Evolutionary conservation across 2,797 vertebrate species (phyloP).

Genomic region (Acipenser transmontanus): DNA sequence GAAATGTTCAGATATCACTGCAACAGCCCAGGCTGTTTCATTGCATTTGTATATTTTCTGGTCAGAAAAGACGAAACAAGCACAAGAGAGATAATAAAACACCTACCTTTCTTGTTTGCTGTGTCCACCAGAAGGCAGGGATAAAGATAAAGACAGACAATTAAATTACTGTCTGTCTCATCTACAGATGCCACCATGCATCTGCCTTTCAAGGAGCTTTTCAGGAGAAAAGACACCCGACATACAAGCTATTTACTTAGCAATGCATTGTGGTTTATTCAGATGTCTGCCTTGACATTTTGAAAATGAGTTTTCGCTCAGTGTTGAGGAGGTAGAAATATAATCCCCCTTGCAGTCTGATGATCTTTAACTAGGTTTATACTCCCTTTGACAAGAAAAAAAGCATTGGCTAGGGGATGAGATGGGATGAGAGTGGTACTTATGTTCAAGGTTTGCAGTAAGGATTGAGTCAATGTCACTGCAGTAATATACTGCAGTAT

Average conservation of each 20-base stretch:
- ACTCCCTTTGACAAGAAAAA: neutral
- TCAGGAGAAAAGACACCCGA: conserved; percentile 22
- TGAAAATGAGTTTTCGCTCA: conserved; percentile 21
- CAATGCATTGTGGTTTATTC: conserved; percentile 7
- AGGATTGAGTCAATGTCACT: neutral
- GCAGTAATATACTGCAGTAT: conserved; percentile 1
- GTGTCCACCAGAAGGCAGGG: conserved; percentile 66
- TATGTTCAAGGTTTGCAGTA: neutral
- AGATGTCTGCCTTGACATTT: conserved; percentile 25
- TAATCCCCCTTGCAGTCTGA: conserved; percentile 16
- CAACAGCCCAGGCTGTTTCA: too few species aligned
- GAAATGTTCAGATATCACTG: too few species aligned
- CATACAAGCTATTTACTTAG: conserved; percentile 18
- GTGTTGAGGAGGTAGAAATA: conserved; percentile 9
- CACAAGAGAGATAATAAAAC: conserved; percentile 1
- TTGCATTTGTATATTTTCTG: too few species aligned
- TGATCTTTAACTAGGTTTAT: conserved; percentile 17
- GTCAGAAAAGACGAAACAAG: too few species aligned
- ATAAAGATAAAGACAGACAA: conserved; percentile 53
- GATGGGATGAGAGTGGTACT: neutral
- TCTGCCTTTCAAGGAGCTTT: neutral
- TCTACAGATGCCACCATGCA: conserved; percentile 14
- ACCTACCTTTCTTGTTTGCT: conserved; percentile 97
- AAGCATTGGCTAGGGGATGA: neutral
- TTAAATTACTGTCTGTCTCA: conserved; percentile 27